Conservation (phyloP, 2,888 invertebrate genomes). For the Eustalomyia histrio region DNA sequence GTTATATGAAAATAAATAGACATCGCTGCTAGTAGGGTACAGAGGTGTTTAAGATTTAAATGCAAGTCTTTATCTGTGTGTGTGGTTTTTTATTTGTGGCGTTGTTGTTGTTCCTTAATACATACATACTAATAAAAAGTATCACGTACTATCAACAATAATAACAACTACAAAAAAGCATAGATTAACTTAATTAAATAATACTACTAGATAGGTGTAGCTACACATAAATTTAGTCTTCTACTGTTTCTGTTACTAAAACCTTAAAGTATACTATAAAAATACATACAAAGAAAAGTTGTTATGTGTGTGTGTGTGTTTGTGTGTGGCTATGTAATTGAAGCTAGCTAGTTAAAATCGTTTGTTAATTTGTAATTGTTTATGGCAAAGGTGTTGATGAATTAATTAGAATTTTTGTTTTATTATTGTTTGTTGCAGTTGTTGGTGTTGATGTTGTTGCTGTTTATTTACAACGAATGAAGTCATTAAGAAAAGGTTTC, state of each 20-base stretch:
- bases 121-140: conserved; percentile 4
- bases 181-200: conserved; percentile 47
- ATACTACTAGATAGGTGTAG: too few species aligned
- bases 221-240: conserved; percentile 13
- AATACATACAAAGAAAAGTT: not conserved
- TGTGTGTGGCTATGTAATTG: not conserved
- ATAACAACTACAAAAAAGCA: conserved; percentile 1
- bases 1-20: too few species aligned
- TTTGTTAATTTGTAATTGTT: conserved; percentile 41
- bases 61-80: too few species aligned
- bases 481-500: conserved; percentile 34
- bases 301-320: not conserved
- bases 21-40: too few species aligned
- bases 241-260: not conserved
- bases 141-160: conserved; percentile 26
- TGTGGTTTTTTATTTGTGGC: too few species aligned
- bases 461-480: conserved; percentile 30
- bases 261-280: not conserved
- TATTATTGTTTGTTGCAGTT: conserved; percentile 15
- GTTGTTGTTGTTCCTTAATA: too few species aligned
- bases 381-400: conserved; percentile 37
- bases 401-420: conserved; percentile 46
- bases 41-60: too few species aligned
- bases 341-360: not conserved
- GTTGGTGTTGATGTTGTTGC: conserved; percentile 35